These are phyloP conservation scores for Nesogale talazaci DNA, from an alignment of 2,113 vertebrate species.

Conservation along the genomic window DNA sequence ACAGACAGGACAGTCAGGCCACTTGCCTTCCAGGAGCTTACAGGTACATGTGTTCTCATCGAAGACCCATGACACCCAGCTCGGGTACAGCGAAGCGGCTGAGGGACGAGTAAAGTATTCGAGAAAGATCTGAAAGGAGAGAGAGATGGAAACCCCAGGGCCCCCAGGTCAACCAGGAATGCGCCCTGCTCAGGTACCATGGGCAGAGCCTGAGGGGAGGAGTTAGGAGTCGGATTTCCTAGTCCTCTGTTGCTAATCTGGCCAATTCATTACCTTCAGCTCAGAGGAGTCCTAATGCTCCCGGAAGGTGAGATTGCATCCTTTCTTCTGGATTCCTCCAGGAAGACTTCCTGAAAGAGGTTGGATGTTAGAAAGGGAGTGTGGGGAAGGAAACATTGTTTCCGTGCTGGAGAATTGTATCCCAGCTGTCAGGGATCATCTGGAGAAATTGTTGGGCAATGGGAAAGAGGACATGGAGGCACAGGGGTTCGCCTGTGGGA, in stretches of 20 bases:
- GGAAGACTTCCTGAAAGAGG: slow-evolving; percentile 50
- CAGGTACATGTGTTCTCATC: slow-evolving; percentile 15
- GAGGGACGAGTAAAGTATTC: no score
- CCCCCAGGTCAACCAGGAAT: background rate
- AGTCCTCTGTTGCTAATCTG: background rate
- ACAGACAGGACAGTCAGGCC: background rate
- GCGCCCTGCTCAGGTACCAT: background rate
- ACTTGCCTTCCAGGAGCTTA: background rate
- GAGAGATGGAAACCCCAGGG: background rate
- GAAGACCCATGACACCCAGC: slow-evolving; percentile 7
- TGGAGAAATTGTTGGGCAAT: background rate
- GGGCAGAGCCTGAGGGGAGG: background rate
- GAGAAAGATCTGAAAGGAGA: background rate
- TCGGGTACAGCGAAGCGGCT: slow-evolving; percentile 31
- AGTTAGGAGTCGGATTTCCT: background rate
- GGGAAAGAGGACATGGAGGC: background rate
- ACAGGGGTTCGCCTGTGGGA: background rate
- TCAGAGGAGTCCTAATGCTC: background rate
- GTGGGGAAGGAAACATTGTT: background rate
- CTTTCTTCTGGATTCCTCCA: background rate
- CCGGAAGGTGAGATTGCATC: background rate
- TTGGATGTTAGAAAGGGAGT: background rate
- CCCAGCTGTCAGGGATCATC: background rate
- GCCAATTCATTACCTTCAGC: background rate
- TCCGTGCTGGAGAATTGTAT: background rate